Percentiles rank a stretch among this genome's conserved stretches.
phyloP scores from a whole-genome alignment of 2,113 vertebrate species.

The Anhinga anhinga region DNA sequence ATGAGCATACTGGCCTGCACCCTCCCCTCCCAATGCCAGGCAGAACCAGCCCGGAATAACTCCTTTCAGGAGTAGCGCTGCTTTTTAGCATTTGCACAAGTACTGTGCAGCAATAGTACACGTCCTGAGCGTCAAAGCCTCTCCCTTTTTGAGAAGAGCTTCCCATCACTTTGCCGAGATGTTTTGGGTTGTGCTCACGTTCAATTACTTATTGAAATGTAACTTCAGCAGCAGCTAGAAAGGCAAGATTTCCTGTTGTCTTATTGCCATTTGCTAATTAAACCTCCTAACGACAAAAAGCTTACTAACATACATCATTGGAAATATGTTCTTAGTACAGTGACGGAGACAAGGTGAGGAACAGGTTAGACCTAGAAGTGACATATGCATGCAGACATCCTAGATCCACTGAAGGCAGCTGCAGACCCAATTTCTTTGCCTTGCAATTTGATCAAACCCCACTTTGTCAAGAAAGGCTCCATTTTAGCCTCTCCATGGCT shows the following conservation, averaged over 20 bases:
- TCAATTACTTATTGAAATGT: neutral
- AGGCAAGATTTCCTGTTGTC: neutral
- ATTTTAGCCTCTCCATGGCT: neutral
- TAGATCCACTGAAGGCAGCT: neutral
- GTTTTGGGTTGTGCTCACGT: neutral
- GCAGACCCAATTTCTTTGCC: neutral
- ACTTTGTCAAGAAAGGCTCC: neutral
- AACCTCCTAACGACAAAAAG: neutral
- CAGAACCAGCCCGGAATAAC: neutral
- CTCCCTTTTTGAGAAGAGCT: neutral
- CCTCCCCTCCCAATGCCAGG: fast-evolving
- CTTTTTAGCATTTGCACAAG: neutral
- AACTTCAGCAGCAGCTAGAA: neutral
- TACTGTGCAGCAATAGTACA: neutral
- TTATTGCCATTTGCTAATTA: neutral
- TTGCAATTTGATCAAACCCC: neutral
- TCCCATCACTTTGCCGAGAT: neutral
- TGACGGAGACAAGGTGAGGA: neutral
- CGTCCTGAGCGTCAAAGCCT: neutral
- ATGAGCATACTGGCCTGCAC: neutral
- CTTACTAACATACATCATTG: neutral
- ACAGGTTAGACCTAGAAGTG: neutral
- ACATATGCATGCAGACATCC: neutral
- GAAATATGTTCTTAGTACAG: neutral
- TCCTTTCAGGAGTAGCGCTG: neutral